A percentile compares a stretch with the other conserved stretches of the same genome.
Evolutionary conservation across 2,113 vertebrate species (phyloP).

Genomic region (Rousettus leschenaultii): DNA sequence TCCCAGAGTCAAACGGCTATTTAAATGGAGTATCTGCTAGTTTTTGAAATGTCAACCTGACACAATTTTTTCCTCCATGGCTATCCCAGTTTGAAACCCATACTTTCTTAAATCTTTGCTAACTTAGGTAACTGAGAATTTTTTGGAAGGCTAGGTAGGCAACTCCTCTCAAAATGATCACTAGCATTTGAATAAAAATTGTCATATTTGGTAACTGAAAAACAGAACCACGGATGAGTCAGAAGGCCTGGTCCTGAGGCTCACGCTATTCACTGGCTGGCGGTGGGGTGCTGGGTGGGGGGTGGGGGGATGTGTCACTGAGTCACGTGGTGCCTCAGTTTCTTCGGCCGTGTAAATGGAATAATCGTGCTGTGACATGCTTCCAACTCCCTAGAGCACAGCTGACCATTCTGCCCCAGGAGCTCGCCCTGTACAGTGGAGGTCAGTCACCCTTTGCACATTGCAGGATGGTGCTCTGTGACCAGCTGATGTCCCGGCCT

Average conservation of each 20-base stretch:
- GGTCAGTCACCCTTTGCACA: neutral
- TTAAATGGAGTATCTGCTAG: neutral
- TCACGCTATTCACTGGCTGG: rapidly evolving
- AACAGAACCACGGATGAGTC: neutral
- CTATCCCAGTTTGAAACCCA: neutral
- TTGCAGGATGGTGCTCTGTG: rapidly evolving
- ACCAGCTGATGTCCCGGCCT: rapidly evolving
- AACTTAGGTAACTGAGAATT: neutral
- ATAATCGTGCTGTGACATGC: neutral
- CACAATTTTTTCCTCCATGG: neutral
- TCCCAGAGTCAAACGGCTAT: neutral
- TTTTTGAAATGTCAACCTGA: neutral
- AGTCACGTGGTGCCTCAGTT: neutral
- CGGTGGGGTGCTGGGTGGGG: neutral
- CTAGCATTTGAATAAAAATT: neutral
- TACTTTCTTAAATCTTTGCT: neutral
- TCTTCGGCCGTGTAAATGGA: neutral
- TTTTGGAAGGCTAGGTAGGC: neutral
- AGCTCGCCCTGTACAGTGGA: rapidly evolving
- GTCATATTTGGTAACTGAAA: neutral
- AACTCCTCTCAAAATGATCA: neutral
- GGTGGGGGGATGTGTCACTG: too few relatives aligned
- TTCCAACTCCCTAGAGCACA: neutral
- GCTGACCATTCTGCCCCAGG: neutral
- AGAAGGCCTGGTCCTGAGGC: neutral